phyloP scores from a whole-genome alignment of 2,797 vertebrate species.

The Sarcoramphus papa region DNA sequence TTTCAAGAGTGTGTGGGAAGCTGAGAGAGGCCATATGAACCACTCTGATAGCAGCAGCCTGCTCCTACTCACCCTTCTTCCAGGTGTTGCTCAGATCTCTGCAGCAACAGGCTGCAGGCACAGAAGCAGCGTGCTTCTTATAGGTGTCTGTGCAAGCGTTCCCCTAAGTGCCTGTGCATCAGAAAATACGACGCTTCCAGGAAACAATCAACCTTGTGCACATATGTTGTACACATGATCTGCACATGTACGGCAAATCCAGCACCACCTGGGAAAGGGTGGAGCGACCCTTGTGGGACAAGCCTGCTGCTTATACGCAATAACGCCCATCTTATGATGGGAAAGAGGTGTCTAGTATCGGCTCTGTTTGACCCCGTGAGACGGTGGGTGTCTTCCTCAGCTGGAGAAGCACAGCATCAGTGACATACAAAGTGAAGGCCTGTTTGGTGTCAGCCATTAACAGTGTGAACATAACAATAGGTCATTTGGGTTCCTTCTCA shows the following conservation, averaged over 20 bases:
- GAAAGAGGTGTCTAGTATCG: neutral
- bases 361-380: neutral
- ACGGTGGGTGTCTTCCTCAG: neutral
- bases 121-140: neutral
- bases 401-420: neutral
- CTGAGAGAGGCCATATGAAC: neutral
- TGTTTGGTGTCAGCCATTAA: neutral
- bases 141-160: neutral
- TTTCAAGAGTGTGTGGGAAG: neutral
- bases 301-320: neutral
- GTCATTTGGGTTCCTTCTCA: neutral
- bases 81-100: neutral
- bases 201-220: neutral
- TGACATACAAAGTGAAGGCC: neutral
- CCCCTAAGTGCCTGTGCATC: rapidly evolving
- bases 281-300: neutral
- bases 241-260: neutral
- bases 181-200: neutral
- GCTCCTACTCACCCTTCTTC: neutral
- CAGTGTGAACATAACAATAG: neutral
- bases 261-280: neutral
- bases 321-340: neutral
- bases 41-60: neutral
- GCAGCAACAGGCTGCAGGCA: neutral
- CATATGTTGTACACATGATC: neutral